Conservation (phyloP, 2,113 vertebrate genomes). For the Oreochromis aureus region DNA sequence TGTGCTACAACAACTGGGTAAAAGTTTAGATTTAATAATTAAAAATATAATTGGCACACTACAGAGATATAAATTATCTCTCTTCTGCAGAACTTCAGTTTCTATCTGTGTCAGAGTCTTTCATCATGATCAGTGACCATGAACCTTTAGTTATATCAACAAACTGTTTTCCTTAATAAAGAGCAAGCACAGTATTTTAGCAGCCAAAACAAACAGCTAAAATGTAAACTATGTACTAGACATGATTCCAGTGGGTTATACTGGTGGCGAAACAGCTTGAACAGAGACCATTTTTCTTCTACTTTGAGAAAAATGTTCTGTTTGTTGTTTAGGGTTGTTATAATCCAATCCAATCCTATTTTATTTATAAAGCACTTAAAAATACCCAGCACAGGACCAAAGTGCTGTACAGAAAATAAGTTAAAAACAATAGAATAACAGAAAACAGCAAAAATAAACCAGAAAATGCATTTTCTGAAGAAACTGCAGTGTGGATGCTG, state of each 20-base stretch:
- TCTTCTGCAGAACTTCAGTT: not conserved
- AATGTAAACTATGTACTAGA: not conserved
- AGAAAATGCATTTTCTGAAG: too few relatives aligned
- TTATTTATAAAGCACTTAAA: too few relatives aligned
- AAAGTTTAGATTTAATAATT: not conserved
- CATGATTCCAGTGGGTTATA: fast-evolving
- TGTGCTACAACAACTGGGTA: not conserved
- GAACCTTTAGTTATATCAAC: not conserved
- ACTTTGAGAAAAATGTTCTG: not conserved
- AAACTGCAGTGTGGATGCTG: too few relatives aligned
- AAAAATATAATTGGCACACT: not conserved
- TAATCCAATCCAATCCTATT: not conserved
- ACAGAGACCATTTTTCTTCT: not conserved
- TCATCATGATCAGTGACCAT: not conserved
- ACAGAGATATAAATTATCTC: not conserved
- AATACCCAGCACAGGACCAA: too few relatives aligned
- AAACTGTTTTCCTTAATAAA: not conserved
- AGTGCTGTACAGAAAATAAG: too few relatives aligned
- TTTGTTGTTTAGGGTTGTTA: not conserved
- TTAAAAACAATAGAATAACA: too few relatives aligned
- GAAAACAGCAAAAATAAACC: too few relatives aligned
- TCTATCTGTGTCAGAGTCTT: not conserved
- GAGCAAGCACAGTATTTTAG: not conserved
- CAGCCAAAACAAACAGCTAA: not conserved
- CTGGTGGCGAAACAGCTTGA: not conserved